Conservation (phyloP, 2,113 vertebrate species). For the Caracal caracal region DNA sequence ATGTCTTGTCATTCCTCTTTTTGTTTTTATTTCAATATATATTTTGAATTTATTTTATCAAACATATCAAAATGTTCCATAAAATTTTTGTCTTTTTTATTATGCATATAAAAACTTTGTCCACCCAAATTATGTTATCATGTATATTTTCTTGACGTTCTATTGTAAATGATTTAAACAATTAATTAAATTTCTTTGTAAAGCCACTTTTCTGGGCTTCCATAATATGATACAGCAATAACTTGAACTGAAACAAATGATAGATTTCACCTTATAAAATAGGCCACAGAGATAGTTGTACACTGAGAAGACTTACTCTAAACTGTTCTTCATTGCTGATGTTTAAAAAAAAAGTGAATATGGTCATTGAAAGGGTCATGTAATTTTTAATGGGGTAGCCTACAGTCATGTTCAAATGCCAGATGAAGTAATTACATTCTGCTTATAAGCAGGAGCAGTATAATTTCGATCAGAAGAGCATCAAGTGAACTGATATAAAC, state of each 20-base stretch:
- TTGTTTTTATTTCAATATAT: neutral
- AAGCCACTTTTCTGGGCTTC: neutral
- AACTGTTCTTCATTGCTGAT: neutral
- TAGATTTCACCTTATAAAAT: neutral
- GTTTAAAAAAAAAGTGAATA: neutral
- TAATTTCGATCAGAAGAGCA: constrained; percentile 31
- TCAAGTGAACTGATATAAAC: constrained; percentile 14
- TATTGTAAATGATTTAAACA: constrained; percentile 1
- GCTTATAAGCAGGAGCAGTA: neutral
- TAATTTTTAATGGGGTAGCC: constrained; percentile 30
- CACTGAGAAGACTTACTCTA: neutral
- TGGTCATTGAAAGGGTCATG: constrained; percentile 3
- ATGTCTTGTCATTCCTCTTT: neutral
- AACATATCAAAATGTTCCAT: neutral
- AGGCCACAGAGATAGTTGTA: neutral
- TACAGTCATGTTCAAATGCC: constrained; percentile 35
- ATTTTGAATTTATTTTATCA: neutral
- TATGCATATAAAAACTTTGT: neutral
- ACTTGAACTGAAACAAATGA: neutral
- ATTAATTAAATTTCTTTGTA: neutral
- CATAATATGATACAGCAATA: neutral
- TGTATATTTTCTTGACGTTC: neutral
- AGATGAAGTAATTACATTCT: constrained; percentile 44
- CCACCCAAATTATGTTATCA: neutral
- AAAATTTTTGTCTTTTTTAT: neutral